Percentiles rank a stretch among this genome's conserved stretches.
phyloP scores from a whole-genome alignment of 2,888 invertebrate genomes.

The Drosophila anomalata region DNA sequence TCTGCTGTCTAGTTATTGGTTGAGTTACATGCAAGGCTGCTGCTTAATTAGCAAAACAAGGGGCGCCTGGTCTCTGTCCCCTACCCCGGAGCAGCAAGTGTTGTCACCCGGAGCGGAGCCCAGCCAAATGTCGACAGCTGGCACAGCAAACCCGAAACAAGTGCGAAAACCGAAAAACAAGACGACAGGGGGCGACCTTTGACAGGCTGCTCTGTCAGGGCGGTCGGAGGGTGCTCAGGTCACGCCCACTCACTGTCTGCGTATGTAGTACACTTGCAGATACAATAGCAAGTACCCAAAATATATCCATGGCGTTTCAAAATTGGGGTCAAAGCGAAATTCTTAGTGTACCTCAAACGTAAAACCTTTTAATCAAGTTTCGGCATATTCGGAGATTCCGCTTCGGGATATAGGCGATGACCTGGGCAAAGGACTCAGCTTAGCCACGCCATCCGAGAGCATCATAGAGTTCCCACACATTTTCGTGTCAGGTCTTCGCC shows the following conservation, averaged over 20 bases:
- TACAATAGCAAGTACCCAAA: too few relatives aligned
- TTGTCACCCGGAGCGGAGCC: conserved; percentile 29
- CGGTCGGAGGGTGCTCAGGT: conserved; percentile 33
- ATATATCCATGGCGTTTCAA: too few relatives aligned
- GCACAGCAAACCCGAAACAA: conserved; percentile 31
- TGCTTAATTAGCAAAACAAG: conserved; percentile 64
- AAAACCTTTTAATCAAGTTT: neutral
- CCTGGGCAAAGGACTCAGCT: neutral
- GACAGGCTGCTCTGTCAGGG: conserved; percentile 41
- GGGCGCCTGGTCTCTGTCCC: conserved; percentile 1
- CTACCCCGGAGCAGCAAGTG: conserved; percentile 31
- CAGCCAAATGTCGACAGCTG: conserved; percentile 72
- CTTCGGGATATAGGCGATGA: too few relatives aligned
- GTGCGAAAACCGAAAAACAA: conserved; percentile 23
- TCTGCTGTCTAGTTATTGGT: conserved; percentile 15
- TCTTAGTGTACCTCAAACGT: neutral
- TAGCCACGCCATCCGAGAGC: neutral
- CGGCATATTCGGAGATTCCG: neutral
- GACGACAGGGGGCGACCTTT: conserved; percentile 30
- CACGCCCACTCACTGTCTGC: conserved; percentile 51
- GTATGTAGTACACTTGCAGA: conserved; percentile 8
- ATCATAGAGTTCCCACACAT: conserved; percentile 5
- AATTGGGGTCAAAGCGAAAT: conserved; percentile 6
- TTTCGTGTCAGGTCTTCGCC: conserved; percentile 1
- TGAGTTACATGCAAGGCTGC: conserved; percentile 23